Conservation (phyloP, 1,140 invertebrate species). For the Rhynchophorus ferrugineus region DNA sequence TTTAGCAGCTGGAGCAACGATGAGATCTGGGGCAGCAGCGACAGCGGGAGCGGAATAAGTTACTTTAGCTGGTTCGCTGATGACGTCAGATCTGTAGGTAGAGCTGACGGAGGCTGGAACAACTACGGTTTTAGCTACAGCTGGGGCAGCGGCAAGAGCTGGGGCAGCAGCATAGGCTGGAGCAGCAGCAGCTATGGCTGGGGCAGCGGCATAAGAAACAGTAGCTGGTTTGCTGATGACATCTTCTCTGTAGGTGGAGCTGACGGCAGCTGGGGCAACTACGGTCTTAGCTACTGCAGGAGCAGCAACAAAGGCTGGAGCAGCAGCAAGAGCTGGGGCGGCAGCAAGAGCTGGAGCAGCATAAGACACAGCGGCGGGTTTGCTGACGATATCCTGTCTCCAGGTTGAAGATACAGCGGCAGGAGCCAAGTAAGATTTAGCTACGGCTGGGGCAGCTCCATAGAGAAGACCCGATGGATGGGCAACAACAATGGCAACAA, state of each 20-base stretch:
- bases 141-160: too few relatives aligned
- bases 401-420: constrained; percentile 6
- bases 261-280: constrained; percentile 13
- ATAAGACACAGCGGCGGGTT: constrained; percentile 7
- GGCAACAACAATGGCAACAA: constrained; percentile 25
- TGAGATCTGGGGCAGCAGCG: constrained; percentile 2
- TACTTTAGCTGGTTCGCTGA: constrained; percentile 8
- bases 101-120: constrained; percentile 5
- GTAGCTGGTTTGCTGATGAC: constrained; percentile 17
- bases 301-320: background rate
- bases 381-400: constrained; percentile 13
- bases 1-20: too few relatives aligned
- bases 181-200: constrained; percentile 12
- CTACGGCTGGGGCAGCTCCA: constrained; percentile 4
- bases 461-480: constrained; percentile 20
- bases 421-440: background rate
- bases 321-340: too few relatives aligned
- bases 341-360: too few relatives aligned
- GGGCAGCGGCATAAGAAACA: constrained; percentile 5
- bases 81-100: constrained; percentile 13
- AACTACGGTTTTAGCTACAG: background rate
- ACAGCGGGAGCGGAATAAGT: constrained; percentile 12
- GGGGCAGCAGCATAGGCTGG: constrained; percentile 6
- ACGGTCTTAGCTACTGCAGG: constrained; percentile 13
- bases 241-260: constrained; percentile 19